Conservation (phyloP, 2,797 vertebrate species). For the Oreonectes daqikongensis region DNA sequence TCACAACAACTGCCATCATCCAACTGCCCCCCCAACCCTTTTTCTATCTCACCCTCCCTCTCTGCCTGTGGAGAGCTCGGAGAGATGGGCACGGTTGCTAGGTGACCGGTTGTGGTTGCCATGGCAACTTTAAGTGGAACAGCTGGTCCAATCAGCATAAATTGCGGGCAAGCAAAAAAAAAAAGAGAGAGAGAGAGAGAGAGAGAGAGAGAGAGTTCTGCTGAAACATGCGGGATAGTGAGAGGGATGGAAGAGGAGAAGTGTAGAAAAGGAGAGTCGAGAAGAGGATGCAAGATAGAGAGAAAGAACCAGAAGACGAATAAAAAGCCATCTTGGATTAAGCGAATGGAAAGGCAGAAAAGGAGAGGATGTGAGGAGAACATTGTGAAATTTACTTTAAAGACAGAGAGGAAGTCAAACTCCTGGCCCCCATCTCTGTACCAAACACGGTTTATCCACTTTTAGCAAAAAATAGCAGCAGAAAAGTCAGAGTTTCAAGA, state of each 20-base stretch:
- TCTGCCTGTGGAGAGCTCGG: constrained; percentile 89
- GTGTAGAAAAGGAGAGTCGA: constrained; percentile 33
- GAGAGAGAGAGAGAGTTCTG: constrained; percentile 75
- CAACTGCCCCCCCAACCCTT: constrained; percentile 63
- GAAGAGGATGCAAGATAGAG: constrained; percentile 22
- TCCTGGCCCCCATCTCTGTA: neutral
- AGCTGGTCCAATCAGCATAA: constrained; percentile 94
- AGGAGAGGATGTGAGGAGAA: constrained; percentile 12
- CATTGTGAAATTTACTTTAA: neutral
- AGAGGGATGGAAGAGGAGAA: constrained; percentile 34
- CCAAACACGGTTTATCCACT: neutral
- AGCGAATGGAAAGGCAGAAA: constrained; percentile 37
- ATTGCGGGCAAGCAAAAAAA: constrained; percentile 84
- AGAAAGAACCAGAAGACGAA: constrained; percentile 43
- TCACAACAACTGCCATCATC: constrained; percentile 56
- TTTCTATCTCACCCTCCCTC: constrained; percentile 70
- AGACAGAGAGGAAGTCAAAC: constrained; percentile 32
- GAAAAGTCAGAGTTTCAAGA: neutral
- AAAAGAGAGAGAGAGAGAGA: constrained; percentile 67
- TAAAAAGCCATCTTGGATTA: constrained; percentile 44
- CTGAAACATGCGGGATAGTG: constrained; percentile 76
- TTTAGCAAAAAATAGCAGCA: neutral
- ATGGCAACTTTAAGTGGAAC: constrained; percentile 94
- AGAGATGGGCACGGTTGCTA: constrained; percentile 87
- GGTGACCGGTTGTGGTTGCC: constrained; percentile 97